Evolutionary conservation across 2,888 invertebrate genomes (phyloP), one percentile per base, ranked within the genome.

Genomic region (Cryptus armator): DNA sequence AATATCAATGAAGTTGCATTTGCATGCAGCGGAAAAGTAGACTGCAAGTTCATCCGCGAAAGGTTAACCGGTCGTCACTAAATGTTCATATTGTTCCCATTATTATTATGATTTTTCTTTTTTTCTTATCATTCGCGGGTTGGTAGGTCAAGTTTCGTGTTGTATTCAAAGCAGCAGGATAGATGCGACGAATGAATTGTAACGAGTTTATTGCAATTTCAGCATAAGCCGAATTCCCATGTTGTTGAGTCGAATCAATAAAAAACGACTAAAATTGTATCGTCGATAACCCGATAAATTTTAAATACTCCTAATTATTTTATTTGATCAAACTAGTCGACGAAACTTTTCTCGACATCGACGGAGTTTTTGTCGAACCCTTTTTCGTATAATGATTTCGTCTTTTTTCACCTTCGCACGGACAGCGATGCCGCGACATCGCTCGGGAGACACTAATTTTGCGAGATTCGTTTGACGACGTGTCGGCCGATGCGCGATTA

Each of bases 401-500:
- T 19, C 37, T 29, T 32, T 24, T 74, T 9, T 83, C 82, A 10
- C 44, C 68, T 48, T 79, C 82, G 56, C 66, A 62, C 3, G 70
- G 75, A 53, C 78, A 75, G 43, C 83, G 79, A 29, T 83, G 79
- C 72, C 74, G 84, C 16, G 84, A 87, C 0, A 56, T 44, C 9
- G 64, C 56, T 79, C 81, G 75, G 12, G 77, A 77, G 14, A 86
- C 79, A 46, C 64, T 64, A 24, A 72, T 37, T 32, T 48, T 74
- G 44, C 12, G 84, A 6, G 87, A 89, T 77, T 89, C 89, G 70
- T 85, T 87, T 16, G 91, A 91, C n/a, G 91, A 91, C 19, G 86
- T 88, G 83, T 92, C 91, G 4, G 89, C 90, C 0, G 90, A 91
- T 1, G 89, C 90, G 48, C 59, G 79, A 56, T 89, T 90, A 90